Evolutionary conservation across 2,888 invertebrate genomes (phyloP), one percentile per base, ranked within the genome.

Genomic region (Abscondita cerata): DNA sequence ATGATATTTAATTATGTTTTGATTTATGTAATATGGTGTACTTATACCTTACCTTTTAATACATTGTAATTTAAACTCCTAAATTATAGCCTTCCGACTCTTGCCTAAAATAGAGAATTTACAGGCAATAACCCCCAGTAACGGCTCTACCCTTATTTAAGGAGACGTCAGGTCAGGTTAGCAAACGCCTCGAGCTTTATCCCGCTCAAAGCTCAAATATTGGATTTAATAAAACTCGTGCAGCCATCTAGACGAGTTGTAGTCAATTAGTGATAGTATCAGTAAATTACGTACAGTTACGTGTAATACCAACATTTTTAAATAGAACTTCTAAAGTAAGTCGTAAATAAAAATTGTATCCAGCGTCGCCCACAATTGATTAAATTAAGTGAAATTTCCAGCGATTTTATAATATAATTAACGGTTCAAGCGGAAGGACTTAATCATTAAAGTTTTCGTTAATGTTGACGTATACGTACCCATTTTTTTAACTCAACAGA

Each of bases 271-370:
- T 40, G 40, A 40, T 40, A 40, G 15, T 40, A 13, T 12, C 8
- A 1, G 2, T 8, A 13, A 36, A 36, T 36, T 36, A 12, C 36
- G 11, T 36, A 36, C 11, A 12, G 36, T 12, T 36, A 12, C 3
- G 13, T 12, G 2, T 12, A 11, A 36, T 36, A 36, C 36, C 36
- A 36, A 12, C 36, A 12, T 36, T 13, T 41, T 25, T 4, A 25
- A 25, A 25, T 25, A 25, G 25, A 25, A 25, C 6, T 9, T n/a
- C 19, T 18, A 11, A 44, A 44, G 44, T 44, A 18, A 19, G 44
- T 44, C 18, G 44, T 18, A 11, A 44, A 18, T 44, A 18, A 18
- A 44, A 18, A 18, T 44, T 44, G n/a, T 16, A 44, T 44, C n/a
- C 16, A 4, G 18, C 19, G 18, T 19, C 18, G 18, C 44, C 44